These are phyloP conservation scores for Nesometra sesokonis DNA, from an alignment of 35 echinoderm and acorn worm species.

Conservation along the genomic window DNA sequence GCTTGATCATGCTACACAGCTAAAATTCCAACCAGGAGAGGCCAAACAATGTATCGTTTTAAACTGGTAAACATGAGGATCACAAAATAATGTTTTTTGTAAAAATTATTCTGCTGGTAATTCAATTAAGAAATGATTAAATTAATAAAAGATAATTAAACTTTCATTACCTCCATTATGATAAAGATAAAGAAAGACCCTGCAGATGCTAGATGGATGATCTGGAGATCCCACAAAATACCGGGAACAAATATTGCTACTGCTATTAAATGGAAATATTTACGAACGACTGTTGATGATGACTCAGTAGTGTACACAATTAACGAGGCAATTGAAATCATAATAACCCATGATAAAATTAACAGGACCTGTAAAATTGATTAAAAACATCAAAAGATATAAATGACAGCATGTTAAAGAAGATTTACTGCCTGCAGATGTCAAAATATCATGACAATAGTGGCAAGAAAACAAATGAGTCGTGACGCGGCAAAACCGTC, in stretches of 20 bases:
- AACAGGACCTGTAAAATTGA: conserved; percentile 34
- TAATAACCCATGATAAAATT: conserved; percentile 40
- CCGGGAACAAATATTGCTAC: conserved; percentile 64
- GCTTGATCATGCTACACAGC: too few relatives aligned
- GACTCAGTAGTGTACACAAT: conserved; percentile 44
- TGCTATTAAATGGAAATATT: conserved; percentile 82
- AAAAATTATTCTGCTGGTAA: too few relatives aligned
- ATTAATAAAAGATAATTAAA: background rate
- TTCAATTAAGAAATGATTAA: too few relatives aligned
- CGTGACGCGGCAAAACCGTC: too few relatives aligned
- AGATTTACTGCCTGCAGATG: too few relatives aligned
- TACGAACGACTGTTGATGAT: conserved; percentile 69
- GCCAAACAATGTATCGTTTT: too few relatives aligned
- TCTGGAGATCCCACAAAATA: conserved; percentile 37
- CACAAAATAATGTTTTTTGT: too few relatives aligned
- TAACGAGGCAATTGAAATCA: conserved; percentile 33
- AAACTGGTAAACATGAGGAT: too few relatives aligned
- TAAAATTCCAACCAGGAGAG: too few relatives aligned
- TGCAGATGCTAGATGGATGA: conserved; percentile 66
- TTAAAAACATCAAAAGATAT: background rate
- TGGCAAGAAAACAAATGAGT: too few relatives aligned
- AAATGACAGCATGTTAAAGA: too few relatives aligned
- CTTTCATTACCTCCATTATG: conserved; percentile 45
- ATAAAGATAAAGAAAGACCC: conserved; percentile 70
- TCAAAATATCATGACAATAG: too few relatives aligned